phyloP scores from a whole-genome alignment of 2,888 invertebrate genomes.

The Lysandra bellargus region DNA sequence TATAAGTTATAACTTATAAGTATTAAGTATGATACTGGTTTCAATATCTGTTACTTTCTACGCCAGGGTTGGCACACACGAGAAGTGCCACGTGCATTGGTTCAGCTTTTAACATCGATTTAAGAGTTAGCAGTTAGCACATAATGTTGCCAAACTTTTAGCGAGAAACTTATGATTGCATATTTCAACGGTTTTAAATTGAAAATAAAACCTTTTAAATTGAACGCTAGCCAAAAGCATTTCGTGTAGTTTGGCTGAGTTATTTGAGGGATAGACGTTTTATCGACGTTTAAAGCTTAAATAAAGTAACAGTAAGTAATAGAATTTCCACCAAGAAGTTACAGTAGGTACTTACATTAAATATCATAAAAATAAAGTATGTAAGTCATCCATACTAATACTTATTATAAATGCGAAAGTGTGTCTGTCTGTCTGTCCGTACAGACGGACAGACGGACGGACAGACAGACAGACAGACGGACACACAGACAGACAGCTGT shows the following conservation, averaged over 20 bases:
- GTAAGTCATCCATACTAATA: no score
- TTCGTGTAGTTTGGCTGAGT: neutral
- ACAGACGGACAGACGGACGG: no score
- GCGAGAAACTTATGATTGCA: neutral
- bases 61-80: slow-evolving; percentile 3
- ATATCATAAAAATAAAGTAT: no score
- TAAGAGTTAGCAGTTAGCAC: neutral
- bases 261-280: neutral
- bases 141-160: neutral
- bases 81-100: neutral
- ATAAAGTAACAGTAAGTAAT: no score
- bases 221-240: neutral
- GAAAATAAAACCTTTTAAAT: neutral
- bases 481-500: no score
- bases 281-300: neutral
- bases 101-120: neutral
- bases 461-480: no score
- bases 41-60: neutral
- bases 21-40: neutral
- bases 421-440: no score
- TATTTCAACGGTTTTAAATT: slow-evolving; percentile 1
- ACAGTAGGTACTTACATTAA: no score
- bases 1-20: neutral
- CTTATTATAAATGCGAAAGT: no score
- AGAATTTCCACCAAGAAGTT: no score